Conservation (phyloP, 2,113 vertebrate genomes). For the Hyla sarda region DNA sequence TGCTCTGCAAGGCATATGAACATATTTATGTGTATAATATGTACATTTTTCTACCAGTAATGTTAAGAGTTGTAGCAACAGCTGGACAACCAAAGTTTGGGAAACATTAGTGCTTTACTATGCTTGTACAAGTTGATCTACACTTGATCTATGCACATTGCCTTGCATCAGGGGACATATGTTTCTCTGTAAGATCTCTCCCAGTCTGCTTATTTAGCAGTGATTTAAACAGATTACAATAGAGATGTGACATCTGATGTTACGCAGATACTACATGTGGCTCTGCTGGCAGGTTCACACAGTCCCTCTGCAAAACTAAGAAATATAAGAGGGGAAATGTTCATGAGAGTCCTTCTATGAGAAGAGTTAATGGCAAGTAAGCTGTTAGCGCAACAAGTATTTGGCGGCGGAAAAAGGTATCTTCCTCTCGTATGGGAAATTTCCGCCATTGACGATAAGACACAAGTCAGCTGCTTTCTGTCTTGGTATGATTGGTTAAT, state of each 20-base stretch:
- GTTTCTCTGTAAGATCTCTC: constrained; percentile 11
- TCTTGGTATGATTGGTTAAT: constrained; percentile 66
- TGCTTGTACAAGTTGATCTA: background rate
- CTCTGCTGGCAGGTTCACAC: background rate
- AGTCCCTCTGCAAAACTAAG: background rate
- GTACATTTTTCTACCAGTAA: too few species aligned
- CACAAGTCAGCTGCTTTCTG: constrained; percentile 59
- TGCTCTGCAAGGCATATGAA: too few species aligned
- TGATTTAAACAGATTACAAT: constrained; percentile 25
- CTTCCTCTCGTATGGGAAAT: constrained; percentile 10
- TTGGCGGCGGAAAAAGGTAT: constrained; percentile 49
- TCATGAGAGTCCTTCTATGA: constrained; percentile 61
- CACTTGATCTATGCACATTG: background rate
- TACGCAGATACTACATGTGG: constrained; percentile 3
- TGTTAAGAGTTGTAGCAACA: too few species aligned
- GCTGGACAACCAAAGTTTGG: too few species aligned
- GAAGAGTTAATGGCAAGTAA: constrained; percentile 62
- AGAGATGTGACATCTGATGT: constrained; percentile 21
- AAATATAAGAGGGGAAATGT: constrained; percentile 30
- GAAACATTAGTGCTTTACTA: background rate
- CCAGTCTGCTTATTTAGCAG: background rate
- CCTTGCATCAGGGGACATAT: background rate
- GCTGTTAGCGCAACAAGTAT: constrained; percentile 58
- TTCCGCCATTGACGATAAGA: constrained; percentile 46
- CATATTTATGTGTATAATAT: too few species aligned